Percentiles rank a stretch among this genome's conserved stretches.
Evolutionary conservation across 2,797 vertebrate species (phyloP).

Genomic region (Microhierax caerulescens): DNA sequence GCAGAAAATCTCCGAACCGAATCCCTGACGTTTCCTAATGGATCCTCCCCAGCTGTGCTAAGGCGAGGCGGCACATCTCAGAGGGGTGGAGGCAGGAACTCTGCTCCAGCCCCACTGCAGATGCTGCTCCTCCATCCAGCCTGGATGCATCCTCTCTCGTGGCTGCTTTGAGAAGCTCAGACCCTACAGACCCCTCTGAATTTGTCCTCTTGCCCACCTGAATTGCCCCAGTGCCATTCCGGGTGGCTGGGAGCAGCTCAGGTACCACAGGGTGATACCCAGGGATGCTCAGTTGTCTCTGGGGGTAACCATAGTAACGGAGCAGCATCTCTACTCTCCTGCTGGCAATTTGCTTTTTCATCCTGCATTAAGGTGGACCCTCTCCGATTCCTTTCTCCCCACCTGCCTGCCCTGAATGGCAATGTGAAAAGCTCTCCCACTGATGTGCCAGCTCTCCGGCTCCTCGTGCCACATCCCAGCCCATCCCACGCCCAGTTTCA

Average conservation of each 20-base stretch:
- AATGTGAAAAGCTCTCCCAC: neutral
- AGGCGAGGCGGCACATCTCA: neutral
- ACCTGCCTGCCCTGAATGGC: neutral
- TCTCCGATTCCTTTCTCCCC: neutral
- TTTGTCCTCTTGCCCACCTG: neutral
- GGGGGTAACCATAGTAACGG: slow-evolving; percentile 73
- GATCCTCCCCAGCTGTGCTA: neutral
- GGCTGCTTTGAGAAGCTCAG: neutral
- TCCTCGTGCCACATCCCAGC: neutral
- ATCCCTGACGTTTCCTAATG: neutral
- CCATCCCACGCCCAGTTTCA: neutral
- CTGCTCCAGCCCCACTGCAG: neutral
- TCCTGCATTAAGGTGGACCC: slow-evolving; percentile 50
- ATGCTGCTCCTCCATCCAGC: neutral
- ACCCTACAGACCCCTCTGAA: neutral
- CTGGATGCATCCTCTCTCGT: neutral
- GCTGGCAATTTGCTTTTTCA: slow-evolving; percentile 58
- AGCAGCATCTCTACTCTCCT: slow-evolving; percentile 74
- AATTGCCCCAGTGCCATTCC: slow-evolving; percentile 74
- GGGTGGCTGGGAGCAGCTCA: slow-evolving; percentile 58
- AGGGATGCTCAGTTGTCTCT: slow-evolving; percentile 55
- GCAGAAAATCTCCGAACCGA: neutral
- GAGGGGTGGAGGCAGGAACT: neutral
- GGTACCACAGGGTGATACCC: slow-evolving; percentile 54
- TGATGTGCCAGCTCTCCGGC: rapidly evolving